Percentiles rank a stretch among this genome's conserved stretches.
These are phyloP conservation scores for Murina feae DNA, from an alignment of 2,113 vertebrate genomes.

Conservation along the genomic window DNA sequence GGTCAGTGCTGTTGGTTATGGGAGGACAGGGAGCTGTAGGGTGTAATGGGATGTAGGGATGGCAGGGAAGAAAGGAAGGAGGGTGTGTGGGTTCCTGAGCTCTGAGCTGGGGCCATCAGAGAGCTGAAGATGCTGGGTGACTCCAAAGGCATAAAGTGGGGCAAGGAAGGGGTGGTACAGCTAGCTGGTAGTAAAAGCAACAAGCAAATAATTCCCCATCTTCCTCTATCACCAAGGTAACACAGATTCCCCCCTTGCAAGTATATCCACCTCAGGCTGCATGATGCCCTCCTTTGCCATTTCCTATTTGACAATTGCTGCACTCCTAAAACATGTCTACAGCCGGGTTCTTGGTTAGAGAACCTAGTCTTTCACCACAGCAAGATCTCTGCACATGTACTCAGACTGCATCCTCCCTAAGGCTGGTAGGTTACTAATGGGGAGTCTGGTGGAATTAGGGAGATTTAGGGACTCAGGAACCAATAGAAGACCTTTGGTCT, in stretches of 20 bases:
- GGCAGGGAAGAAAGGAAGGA: not conserved
- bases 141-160: not conserved
- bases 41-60: not conserved
- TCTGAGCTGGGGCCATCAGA: not conserved
- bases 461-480: not conserved
- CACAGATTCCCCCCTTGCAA: not conserved
- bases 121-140: not conserved
- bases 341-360: not conserved
- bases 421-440: not conserved
- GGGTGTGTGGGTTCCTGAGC: not conserved
- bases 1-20: conserved; percentile 79
- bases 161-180: not conserved
- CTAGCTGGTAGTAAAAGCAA: not conserved
- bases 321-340: not conserved
- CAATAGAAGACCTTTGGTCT: not conserved
- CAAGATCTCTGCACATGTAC: not conserved
- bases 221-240: not conserved
- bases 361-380: conserved; percentile 2
- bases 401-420: not conserved
- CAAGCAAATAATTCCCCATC: not conserved
- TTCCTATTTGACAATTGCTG: not conserved
- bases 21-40: not conserved
- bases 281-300: not conserved
- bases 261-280: not conserved
- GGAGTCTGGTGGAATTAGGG: not conserved